Conservation (phyloP, 2,113 vertebrate species). For the Caracal caracal region DNA sequence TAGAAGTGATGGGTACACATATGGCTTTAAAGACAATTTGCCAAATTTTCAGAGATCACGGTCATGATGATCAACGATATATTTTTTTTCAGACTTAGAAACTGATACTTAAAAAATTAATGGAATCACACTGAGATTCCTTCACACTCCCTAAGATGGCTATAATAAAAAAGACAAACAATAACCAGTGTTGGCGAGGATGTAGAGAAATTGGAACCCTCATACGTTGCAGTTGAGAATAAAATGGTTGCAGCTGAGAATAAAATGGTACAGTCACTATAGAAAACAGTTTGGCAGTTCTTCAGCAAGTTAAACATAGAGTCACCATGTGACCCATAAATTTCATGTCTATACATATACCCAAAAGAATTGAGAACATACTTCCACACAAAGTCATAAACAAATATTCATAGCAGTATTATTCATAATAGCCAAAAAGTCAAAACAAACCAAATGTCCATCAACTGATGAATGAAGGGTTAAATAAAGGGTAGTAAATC, state of each 20-base stretch:
- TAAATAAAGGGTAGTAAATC: background rate
- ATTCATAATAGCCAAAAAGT: background rate
- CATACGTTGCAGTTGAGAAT: background rate
- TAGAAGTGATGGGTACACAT: background rate
- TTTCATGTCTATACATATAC: background rate
- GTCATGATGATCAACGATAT: background rate
- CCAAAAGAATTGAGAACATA: background rate
- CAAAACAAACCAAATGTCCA: background rate
- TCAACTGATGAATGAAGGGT: background rate
- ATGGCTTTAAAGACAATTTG: background rate
- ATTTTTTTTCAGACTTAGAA: background rate
- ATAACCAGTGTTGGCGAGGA: background rate
- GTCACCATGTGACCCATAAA: background rate
- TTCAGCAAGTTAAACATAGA: background rate
- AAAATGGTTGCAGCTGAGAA: background rate
- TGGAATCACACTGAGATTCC: background rate
- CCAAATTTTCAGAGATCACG: conserved; percentile 1
- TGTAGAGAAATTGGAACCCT: background rate
- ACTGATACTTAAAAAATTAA: conserved; percentile 5
- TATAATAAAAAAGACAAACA: conserved; percentile 35
- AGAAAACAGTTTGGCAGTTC: background rate
- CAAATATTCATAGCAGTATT: background rate
- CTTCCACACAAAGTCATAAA: background rate
- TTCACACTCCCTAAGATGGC: background rate
- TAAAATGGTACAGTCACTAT: background rate